These are phyloP conservation scores for Notarius quadriscutis DNA, from an alignment of 2,113 vertebrate species.

Conservation along the genomic window DNA sequence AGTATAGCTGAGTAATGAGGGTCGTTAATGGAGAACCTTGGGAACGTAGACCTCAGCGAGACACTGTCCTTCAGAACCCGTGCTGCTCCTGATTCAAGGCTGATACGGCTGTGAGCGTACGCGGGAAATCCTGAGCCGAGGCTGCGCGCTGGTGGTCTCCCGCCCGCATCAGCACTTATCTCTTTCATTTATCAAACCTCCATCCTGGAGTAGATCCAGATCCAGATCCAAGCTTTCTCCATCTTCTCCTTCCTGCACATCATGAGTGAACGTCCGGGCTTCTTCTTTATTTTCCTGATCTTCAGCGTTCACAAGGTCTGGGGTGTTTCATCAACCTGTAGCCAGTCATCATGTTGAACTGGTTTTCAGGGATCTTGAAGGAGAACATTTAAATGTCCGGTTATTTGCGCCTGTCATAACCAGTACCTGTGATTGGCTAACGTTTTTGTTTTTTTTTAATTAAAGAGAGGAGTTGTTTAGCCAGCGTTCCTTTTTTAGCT, in stretches of 20 bases:
- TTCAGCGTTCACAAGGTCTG: not conserved
- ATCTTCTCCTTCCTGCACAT: not conserved
- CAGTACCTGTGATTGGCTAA: too few relatives aligned
- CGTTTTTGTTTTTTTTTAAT: too few relatives aligned
- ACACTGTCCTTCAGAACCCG: not conserved
- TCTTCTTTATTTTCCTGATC: not conserved
- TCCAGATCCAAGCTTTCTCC: not conserved
- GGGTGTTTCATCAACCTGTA: not conserved
- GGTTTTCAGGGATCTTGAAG: not conserved
- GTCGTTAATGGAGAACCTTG: not conserved
- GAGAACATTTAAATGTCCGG: too few relatives aligned
- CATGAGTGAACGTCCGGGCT: not conserved
- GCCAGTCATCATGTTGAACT: not conserved
- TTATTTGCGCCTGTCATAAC: too few relatives aligned
- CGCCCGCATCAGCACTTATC: not conserved
- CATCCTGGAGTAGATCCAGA: not conserved
- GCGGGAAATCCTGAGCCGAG: not conserved
- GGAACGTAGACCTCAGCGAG: not conserved
- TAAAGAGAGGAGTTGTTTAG: too few relatives aligned
- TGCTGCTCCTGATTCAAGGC: constrained; percentile 14
- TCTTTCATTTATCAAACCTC: not conserved
- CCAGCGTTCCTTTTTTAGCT: too few relatives aligned
- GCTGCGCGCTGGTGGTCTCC: not conserved
- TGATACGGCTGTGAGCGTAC: not conserved
- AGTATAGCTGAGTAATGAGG: not conserved